Conservation (phyloP, 2,797 vertebrate genomes). For the Diplodus puntazzo region DNA sequence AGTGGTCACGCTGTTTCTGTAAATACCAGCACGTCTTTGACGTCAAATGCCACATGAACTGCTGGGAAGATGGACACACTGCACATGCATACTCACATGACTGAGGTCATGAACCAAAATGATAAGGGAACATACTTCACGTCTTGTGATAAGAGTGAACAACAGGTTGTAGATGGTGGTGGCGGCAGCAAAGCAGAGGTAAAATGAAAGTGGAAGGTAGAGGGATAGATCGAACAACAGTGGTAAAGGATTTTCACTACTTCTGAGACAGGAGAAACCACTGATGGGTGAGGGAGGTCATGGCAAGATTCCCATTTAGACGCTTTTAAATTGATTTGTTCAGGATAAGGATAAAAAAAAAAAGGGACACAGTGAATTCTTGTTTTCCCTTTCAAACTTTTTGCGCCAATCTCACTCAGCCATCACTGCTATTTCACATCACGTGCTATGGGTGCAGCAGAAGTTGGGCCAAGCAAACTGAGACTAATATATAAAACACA, state of each 20-base stretch:
- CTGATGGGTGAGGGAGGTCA: conserved; percentile 84
- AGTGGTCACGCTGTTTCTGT: conserved; percentile 48
- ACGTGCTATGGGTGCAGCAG: conserved; percentile 80
- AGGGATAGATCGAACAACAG: conserved; percentile 71
- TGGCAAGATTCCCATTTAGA: conserved; percentile 67
- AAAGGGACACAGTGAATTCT: conserved; percentile 55
- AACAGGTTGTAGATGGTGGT: conserved; percentile 79
- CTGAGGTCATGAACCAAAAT: conserved; percentile 72
- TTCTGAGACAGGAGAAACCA: conserved; percentile 77
- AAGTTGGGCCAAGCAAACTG: conserved; percentile 79
- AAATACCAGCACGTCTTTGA: conserved; percentile 64
- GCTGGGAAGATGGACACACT: conserved; percentile 74
- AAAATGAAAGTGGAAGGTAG: conserved; percentile 76
- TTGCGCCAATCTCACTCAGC: conserved; percentile 83
- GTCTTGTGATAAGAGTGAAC: conserved; percentile 80
- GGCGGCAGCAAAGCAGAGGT: conserved; percentile 82
- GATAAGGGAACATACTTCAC: conserved; percentile 73
- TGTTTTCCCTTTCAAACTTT: conserved; percentile 44
- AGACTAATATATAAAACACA: conserved; percentile 54
- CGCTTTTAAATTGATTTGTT: conserved; percentile 68
- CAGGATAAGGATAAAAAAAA: conserved; percentile 46
- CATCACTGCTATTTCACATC: conserved; percentile 83
- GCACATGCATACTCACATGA: conserved; percentile 84
- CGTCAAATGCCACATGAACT: conserved; percentile 67
- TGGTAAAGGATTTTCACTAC: conserved; percentile 75